These are phyloP conservation scores for Acipenser ruthenus DNA, from an alignment of 2,797 vertebrate species.

Conservation along the genomic window DNA sequence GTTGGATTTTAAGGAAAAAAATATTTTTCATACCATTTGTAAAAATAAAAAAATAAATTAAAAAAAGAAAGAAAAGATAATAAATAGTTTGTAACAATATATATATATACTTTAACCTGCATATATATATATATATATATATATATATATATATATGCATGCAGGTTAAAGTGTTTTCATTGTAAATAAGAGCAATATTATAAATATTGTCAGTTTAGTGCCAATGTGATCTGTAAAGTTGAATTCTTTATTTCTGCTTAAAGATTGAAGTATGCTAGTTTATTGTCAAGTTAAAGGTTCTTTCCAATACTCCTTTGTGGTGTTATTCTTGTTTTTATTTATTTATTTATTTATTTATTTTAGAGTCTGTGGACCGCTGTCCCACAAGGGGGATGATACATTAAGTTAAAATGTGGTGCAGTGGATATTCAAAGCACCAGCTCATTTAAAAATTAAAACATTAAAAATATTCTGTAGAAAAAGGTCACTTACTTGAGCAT, in stretches of 20 bases:
- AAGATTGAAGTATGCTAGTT: conserved; percentile 1
- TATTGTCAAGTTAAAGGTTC: not conserved
- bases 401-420: not conserved
- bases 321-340: not conserved
- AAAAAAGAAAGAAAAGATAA: no score
- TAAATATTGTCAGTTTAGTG: conserved; percentile 41
- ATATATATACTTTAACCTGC: no score
- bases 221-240: conserved; percentile 33
- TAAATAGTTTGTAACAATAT: conserved; percentile 37
- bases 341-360: not conserved
- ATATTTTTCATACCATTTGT: conserved; percentile 57
- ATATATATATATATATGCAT: conserved; percentile 1
- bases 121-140: conserved; percentile 9
- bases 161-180: conserved; percentile 29
- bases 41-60: conserved; percentile 25
- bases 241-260: conserved; percentile 20
- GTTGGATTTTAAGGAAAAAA: conserved; percentile 46
- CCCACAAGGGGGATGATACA: not conserved
- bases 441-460: not conserved
- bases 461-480: not conserved
- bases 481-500: not conserved
- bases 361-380: not conserved
- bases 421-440: not conserved
- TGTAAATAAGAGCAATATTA: conserved; percentile 56
- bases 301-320: not conserved